A percentile compares a stretch with the other conserved stretches of the same genome.
Conservation (phyloP, 2,888 invertebrate species). For the Cephus runcator region DNA sequence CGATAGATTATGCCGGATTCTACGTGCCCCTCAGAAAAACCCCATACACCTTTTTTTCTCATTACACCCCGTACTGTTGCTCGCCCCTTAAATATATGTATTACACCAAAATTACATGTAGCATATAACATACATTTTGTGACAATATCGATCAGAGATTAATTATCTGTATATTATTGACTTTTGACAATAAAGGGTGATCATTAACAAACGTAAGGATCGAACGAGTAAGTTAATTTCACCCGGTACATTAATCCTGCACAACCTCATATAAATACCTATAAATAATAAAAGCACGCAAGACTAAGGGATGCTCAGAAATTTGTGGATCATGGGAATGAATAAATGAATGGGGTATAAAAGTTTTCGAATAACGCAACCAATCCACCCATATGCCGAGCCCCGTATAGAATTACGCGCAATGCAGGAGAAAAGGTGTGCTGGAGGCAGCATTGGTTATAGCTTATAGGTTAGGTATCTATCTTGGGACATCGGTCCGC, state of each 20-base stretch:
- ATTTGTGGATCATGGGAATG: not conserved
- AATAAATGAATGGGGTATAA: not conserved
- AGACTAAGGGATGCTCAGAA: not conserved
- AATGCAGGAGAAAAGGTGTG: not conserved
- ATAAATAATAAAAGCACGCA: not conserved
- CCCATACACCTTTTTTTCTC: not conserved
- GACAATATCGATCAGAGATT: no score
- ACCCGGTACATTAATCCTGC: no score
- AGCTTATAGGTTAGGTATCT: not conserved
- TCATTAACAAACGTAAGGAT: no score
- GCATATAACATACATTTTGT: no score
- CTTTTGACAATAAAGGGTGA: no score
- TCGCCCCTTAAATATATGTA: no score
- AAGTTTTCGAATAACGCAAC: not conserved
- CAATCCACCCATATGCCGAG: conserved; percentile 30
- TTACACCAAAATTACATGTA: no score
- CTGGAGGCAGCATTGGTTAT: not conserved
- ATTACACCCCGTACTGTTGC: not conserved
- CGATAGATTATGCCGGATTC: conserved; percentile 14
- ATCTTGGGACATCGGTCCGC: not conserved
- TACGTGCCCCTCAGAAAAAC: not conserved
- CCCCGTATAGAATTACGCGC: conserved; percentile 39
- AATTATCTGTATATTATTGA: no score
- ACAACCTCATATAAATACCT: not conserved
- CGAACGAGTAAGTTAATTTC: no score